Percentiles rank a stretch among this genome's conserved stretches.
phyloP scores from a whole-genome alignment of 2,888 invertebrate species.

The Blastobasis lacticolella region DNA sequence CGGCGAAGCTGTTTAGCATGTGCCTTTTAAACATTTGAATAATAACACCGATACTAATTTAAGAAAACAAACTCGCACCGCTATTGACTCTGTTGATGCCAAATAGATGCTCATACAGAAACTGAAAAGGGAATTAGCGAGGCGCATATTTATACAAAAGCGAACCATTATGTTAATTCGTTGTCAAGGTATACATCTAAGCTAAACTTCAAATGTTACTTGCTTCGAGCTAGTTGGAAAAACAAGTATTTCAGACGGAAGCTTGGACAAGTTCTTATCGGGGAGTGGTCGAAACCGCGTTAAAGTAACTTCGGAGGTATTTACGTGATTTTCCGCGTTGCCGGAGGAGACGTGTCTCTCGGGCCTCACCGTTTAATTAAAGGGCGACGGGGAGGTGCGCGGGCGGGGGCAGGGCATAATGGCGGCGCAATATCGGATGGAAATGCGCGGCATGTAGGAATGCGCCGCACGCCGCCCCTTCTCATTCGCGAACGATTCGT shows the following conservation, averaged over 20 bases:
- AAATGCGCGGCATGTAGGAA: slow-evolving; percentile 75
- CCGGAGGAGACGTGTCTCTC: slow-evolving; percentile 66
- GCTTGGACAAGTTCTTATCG: slow-evolving; percentile 29
- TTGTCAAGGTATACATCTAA: no score
- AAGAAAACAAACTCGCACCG: no score
- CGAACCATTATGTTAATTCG: no score
- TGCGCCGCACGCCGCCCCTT: slow-evolving; percentile 67
- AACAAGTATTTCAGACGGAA: slow-evolving; percentile 6
- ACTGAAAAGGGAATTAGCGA: no score
- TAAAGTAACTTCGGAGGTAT: slow-evolving; percentile 56
- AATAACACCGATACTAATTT: slow-evolving; percentile 5
- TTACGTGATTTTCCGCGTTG: slow-evolving; percentile 68
- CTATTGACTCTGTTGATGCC: no score
- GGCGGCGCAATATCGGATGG: slow-evolving; percentile 74
- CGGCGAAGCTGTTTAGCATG: slow-evolving; percentile 20
- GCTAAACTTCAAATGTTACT: no score
- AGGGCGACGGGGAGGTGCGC: slow-evolving; percentile 59
- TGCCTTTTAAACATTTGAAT: slow-evolving; percentile 1
- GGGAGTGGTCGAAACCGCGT: slow-evolving; percentile 17
- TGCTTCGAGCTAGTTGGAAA: no score
- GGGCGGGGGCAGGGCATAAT: slow-evolving; percentile 64
- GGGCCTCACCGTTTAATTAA: slow-evolving; percentile 73
- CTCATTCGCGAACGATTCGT: slow-evolving; percentile 68
- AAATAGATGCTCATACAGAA: no score
- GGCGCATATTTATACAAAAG: no score